A percentile compares a stretch with the other conserved stretches of the same genome.
These are phyloP conservation scores for Athalia circularis DNA, from an alignment of 2,888 invertebrate species.

Conservation along the genomic window DNA sequence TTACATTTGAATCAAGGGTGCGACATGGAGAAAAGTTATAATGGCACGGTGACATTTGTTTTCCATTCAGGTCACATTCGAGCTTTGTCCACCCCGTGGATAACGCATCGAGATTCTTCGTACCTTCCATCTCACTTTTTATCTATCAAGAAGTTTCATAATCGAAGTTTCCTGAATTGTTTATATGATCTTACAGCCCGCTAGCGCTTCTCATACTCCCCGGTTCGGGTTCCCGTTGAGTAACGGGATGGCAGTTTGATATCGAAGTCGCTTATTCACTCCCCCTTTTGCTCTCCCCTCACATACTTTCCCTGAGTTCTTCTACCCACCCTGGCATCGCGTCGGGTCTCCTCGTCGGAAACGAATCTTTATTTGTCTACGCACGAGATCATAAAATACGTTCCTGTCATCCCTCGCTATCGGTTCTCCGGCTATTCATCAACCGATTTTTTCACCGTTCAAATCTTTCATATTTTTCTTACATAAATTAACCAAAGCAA, in stretches of 20 bases:
- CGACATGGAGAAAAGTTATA: conserved; percentile 57
- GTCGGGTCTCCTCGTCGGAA: conserved; percentile 22
- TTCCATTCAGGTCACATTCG: conserved; percentile 45
- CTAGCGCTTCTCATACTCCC: conserved; percentile 27
- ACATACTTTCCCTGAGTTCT: conserved; percentile 33
- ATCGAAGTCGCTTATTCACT: conserved; percentile 38
- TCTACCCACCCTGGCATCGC: neutral
- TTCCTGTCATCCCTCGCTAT: conserved; percentile 36
- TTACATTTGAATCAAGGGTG: conserved; percentile 51
- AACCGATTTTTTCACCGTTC: neutral
- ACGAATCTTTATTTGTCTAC: conserved; percentile 42
- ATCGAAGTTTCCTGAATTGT: conserved; percentile 72
- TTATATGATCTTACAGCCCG: conserved; percentile 60
- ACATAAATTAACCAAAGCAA: conserved; percentile 20
- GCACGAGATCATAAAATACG: conserved; percentile 43
- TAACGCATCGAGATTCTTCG: conserved; percentile 60
- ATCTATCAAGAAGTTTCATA: conserved; percentile 68
- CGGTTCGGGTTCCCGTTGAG: conserved; percentile 23
- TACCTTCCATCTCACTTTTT: conserved; percentile 60
- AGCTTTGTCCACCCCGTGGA: conserved; percentile 51
- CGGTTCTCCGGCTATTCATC: conserved; percentile 25
- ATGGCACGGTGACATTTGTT: conserved; percentile 62
- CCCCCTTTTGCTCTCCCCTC: conserved; percentile 26
- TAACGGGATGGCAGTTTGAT: conserved; percentile 45
- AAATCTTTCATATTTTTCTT: conserved; percentile 16